phyloP scores from a whole-genome alignment of 92 coral and sea anemone genomes.

The Pocillopora meandrina region DNA sequence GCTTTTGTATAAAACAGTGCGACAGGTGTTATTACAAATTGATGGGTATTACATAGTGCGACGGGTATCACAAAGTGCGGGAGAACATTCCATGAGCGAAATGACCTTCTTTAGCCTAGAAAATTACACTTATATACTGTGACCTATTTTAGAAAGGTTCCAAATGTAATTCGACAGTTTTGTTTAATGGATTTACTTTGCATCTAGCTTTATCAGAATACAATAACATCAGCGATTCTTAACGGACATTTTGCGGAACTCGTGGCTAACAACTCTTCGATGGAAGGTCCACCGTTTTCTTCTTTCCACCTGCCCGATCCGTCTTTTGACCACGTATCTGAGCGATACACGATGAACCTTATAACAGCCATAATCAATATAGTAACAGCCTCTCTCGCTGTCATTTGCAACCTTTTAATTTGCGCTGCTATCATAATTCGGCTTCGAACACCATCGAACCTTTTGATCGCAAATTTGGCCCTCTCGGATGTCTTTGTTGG shows the following conservation, averaged over 20 bases:
- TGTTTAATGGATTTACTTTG: too few species aligned
- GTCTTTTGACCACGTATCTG: constrained; percentile 1
- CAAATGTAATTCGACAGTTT: too few species aligned
- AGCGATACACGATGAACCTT: constrained; percentile 17
- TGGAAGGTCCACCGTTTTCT: background rate
- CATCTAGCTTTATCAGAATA: too few species aligned
- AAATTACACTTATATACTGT: too few species aligned
- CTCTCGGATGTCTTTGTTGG: constrained; percentile 36
- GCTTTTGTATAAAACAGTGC: too few species aligned
- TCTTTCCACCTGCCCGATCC: constrained; percentile 25
- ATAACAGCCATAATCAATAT: constrained; percentile 34
- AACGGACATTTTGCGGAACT: background rate
- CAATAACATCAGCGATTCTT: too few species aligned
- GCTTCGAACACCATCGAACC: constrained; percentile 38
- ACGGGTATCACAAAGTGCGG: too few species aligned
- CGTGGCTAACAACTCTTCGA: background rate
- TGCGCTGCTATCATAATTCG: background rate
- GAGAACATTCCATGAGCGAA: too few species aligned
- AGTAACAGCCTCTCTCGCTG: constrained; percentile 6
- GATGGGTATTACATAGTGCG: too few species aligned
- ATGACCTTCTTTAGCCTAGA: too few species aligned
- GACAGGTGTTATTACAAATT: too few species aligned
- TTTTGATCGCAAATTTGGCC: constrained; percentile 29
- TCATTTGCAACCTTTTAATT: constrained; percentile 8
- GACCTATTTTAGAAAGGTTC: too few species aligned